phyloP scores from a whole-genome alignment of 2,797 vertebrate genomes.

The Rhinoraja longicauda region DNA sequence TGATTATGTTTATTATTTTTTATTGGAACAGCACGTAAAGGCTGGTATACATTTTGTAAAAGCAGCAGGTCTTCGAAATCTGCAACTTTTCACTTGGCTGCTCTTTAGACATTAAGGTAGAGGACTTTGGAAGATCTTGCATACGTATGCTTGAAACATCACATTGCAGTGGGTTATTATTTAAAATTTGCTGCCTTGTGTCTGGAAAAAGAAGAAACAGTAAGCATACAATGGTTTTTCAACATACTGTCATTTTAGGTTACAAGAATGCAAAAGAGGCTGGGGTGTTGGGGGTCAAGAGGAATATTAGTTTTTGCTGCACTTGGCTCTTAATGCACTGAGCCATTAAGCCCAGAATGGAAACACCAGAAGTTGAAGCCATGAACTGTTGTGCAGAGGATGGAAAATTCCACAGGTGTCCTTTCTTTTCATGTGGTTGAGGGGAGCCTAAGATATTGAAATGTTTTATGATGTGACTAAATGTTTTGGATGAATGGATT shows the following conservation, averaged over 20 bases:
- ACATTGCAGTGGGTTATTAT: neutral
- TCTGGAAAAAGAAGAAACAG: neutral
- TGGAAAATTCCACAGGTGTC: constrained; percentile 14
- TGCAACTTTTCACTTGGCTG: neutral
- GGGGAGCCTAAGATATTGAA: neutral
- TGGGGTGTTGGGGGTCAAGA: neutral
- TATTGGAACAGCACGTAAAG: neutral
- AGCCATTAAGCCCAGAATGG: neutral
- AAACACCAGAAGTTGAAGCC: neutral
- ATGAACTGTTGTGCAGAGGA: neutral
- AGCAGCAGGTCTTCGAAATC: neutral
- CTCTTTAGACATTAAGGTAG: neutral
- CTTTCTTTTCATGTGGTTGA: neutral
- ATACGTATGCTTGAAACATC: neutral
- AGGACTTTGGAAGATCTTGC: neutral
- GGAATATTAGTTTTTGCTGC: neutral
- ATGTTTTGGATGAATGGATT: neutral
- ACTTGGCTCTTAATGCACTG: too few relatives aligned
- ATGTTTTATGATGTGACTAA: neutral
- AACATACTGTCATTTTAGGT: neutral
- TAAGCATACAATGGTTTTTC: neutral
- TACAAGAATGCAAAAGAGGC: neutral
- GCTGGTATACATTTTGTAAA: neutral
- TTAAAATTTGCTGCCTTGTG: neutral
- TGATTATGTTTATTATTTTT: neutral